These are phyloP conservation scores for Andrena fulva DNA, from an alignment of 2,888 invertebrate genomes.

Conservation along the genomic window DNA sequence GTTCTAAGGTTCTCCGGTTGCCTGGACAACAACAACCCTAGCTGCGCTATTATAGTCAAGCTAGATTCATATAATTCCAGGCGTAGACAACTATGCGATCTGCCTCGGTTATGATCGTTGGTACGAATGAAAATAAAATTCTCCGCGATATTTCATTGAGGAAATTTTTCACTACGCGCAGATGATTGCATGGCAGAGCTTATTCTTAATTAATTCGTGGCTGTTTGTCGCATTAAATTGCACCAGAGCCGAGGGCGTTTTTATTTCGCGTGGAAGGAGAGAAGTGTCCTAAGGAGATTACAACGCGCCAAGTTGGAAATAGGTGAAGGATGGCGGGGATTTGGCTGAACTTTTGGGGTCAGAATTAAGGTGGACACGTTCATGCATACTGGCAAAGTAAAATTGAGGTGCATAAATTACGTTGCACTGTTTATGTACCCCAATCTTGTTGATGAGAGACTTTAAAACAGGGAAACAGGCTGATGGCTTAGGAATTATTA, in stretches of 20 bases:
- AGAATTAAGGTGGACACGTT: slow-evolving; percentile 1
- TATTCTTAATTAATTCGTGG: background rate
- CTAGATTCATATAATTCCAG: background rate
- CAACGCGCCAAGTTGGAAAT: background rate
- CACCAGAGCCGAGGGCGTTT: background rate
- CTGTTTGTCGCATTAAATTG: background rate
- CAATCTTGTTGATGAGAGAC: background rate
- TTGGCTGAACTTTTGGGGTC: background rate
- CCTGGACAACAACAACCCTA: slow-evolving; percentile 20
- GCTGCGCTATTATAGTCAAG: background rate
- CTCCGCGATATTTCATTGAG: background rate
- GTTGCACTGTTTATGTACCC: background rate
- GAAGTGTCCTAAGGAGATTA: background rate
- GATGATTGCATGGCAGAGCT: background rate
- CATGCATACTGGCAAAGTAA: background rate
- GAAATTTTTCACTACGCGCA: background rate
- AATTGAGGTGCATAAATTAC: slow-evolving; percentile 4
- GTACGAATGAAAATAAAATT: background rate
- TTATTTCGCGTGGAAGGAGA: background rate
- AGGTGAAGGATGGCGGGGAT: background rate
- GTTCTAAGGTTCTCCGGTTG: slow-evolving; percentile 6
- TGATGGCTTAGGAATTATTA: background rate
- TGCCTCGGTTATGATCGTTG: background rate
- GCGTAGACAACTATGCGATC: background rate
- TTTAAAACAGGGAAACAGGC: background rate